These are phyloP conservation scores for Andrena chrysosceles DNA, from an alignment of 2,888 invertebrate genomes.

Conservation along the genomic window DNA sequence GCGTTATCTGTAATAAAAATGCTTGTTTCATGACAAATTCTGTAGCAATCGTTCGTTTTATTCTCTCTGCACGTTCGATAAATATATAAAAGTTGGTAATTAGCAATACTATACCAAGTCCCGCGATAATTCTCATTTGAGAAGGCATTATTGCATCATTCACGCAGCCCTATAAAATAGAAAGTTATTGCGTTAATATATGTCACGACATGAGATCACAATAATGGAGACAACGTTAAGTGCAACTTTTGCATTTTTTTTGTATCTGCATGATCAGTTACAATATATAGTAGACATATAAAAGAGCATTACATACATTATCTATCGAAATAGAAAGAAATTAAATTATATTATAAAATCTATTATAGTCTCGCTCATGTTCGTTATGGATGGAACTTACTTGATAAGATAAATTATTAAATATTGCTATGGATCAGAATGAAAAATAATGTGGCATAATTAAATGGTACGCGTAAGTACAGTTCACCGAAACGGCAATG, in stretches of 20 bases:
- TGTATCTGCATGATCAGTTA: constrained; percentile 18
- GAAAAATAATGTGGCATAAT: constrained; percentile 30
- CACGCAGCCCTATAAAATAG: not conserved
- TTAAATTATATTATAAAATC: constrained; percentile 23
- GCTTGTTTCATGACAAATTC: constrained; percentile 21
- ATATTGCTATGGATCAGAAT: constrained; percentile 27
- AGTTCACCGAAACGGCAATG: constrained; percentile 7
- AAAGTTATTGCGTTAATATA: constrained; percentile 8
- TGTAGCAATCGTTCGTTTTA: constrained; percentile 17
- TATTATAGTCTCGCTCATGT: constrained; percentile 13
- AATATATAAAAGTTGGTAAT: constrained; percentile 30
- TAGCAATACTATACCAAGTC: constrained; percentile 26
- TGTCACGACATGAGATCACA: constrained; percentile 5
- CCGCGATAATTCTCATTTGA: not conserved
- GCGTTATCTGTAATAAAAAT: constrained; percentile 33
- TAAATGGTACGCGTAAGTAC: constrained; percentile 31
- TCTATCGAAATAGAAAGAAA: constrained; percentile 26
- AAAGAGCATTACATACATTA: constrained; percentile 30
- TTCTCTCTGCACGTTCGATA: constrained; percentile 11
- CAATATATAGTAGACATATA: constrained; percentile 30
- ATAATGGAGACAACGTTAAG: constrained; percentile 13
- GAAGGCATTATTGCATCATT: constrained; percentile 6
- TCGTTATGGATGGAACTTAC: constrained; percentile 16
- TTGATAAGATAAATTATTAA: constrained; percentile 29
- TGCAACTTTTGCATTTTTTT: constrained; percentile 35